These are phyloP conservation scores for Rattus rattus DNA, from an alignment of 2,113 vertebrate species.

Conservation along the genomic window DNA sequence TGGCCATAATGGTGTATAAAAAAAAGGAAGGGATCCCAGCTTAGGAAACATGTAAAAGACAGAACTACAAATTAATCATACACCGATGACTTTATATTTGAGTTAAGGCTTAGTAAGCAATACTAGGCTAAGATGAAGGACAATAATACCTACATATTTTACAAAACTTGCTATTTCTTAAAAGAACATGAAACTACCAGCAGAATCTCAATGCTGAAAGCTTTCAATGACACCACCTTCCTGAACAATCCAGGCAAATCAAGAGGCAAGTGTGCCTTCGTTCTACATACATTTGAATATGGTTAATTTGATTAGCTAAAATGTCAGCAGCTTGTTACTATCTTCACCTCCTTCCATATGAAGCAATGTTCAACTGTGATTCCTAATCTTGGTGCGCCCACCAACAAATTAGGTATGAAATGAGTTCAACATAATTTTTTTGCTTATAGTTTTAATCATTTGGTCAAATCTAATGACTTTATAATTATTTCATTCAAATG, in stretches of 20 bases:
- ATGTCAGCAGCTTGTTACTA: slow-evolving; percentile 45
- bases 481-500: slow-evolving; percentile 46
- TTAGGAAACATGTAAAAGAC: neutral
- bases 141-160: slow-evolving; percentile 38
- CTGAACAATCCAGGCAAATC: slow-evolving; percentile 53
- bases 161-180: slow-evolving; percentile 36
- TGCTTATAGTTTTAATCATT: slow-evolving; percentile 38
- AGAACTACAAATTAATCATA: neutral
- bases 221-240: neutral
- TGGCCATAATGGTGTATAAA: neutral
- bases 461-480: neutral
- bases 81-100: slow-evolving; percentile 31
- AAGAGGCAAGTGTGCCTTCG: slow-evolving; percentile 61
- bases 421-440: neutral
- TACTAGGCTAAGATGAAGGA: slow-evolving; percentile 41
- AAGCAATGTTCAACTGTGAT: slow-evolving; percentile 33
- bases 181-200: neutral
- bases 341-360: slow-evolving; percentile 41
- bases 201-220: slow-evolving; percentile 4
- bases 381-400: neutral
- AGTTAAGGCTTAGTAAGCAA: slow-evolving; percentile 47
- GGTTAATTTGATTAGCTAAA: slow-evolving; percentile 61
- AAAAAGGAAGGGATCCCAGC: neutral
- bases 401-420: slow-evolving; percentile 30
- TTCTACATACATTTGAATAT: slow-evolving; percentile 52